Evolutionary conservation across 2,888 invertebrate species (phyloP).

Genomic region (Oligia strigilis): DNA sequence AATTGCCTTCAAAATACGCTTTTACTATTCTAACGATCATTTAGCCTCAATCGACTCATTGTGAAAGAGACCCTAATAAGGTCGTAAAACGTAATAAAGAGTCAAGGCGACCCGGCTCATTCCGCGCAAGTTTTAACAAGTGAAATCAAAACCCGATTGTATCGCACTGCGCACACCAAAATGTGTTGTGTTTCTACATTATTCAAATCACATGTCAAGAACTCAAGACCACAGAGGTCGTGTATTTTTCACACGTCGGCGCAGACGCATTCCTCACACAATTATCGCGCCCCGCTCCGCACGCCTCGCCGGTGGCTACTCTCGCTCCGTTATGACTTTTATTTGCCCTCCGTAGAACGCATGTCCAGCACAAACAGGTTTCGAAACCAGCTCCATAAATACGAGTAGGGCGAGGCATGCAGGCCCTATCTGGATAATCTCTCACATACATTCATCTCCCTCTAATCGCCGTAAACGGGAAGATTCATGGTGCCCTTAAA

Average conservation of each 20-base stretch:
- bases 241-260: slow-evolving; percentile 72
- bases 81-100: slow-evolving; percentile 56
- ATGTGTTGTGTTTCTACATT: slow-evolving; percentile 56
- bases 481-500: slow-evolving; percentile 84
- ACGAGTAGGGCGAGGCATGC: slow-evolving; percentile 75
- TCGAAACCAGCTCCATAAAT: slow-evolving; percentile 76
- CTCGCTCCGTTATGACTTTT: slow-evolving; percentile 85
- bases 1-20: slow-evolving; percentile 55
- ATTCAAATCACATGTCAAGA: slow-evolving; percentile 65
- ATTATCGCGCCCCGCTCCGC: slow-evolving; percentile 70
- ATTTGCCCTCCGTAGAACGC: slow-evolving; percentile 82
- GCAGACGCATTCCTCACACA: slow-evolving; percentile 82
- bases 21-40: slow-evolving; percentile 58
- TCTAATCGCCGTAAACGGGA: slow-evolving; percentile 83
- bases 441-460: slow-evolving; percentile 81
- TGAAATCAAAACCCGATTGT: slow-evolving; percentile 60
- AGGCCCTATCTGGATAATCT: slow-evolving; percentile 82
- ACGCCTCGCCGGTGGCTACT: slow-evolving; percentile 67
- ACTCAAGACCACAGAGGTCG: slow-evolving; percentile 65
- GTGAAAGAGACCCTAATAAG: slow-evolving; percentile 62
- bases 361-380: slow-evolving; percentile 77
- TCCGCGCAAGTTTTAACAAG: slow-evolving; percentile 59
- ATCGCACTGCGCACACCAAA: slow-evolving; percentile 34
- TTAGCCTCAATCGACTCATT: slow-evolving; percentile 56
- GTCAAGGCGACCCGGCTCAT: slow-evolving; percentile 58